phyloP scores from a whole-genome alignment of 2,888 invertebrate genomes.

The Proisotoma minuta region DNA sequence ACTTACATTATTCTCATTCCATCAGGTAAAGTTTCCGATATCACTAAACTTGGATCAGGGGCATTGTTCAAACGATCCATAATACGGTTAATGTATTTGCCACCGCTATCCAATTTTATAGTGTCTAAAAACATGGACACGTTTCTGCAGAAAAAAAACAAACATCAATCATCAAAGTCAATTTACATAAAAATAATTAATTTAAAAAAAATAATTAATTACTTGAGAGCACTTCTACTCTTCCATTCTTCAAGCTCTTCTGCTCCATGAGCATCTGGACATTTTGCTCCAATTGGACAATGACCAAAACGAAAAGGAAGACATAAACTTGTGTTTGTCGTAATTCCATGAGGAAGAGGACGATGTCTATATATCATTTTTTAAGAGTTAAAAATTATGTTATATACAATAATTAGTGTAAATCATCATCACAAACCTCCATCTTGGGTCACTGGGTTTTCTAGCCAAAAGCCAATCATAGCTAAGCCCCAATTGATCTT shows the following conservation, averaged over 20 bases:
- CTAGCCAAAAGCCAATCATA: conserved; percentile 39
- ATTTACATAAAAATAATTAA: conserved; percentile 3
- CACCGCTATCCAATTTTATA: conserved; percentile 32
- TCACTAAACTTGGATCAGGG: conserved; percentile 21
- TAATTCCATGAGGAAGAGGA: conserved; percentile 36
- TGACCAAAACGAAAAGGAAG: conserved; percentile 51
- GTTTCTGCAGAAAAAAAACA: no score
- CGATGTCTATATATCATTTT: conserved; percentile 39
- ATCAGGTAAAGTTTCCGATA: conserved; percentile 29
- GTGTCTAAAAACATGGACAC: conserved; percentile 22
- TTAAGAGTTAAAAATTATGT: background rate
- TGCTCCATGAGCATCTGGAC: conserved; percentile 68
- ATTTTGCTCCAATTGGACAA: conserved; percentile 67
- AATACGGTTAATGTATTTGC: conserved; percentile 29
- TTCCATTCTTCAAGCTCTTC: conserved; percentile 71
- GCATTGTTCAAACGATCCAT: conserved; percentile 24
- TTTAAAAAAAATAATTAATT: conserved; percentile 10
- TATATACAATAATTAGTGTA: background rate
- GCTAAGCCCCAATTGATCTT: conserved; percentile 38
- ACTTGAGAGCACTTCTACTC: conserved; percentile 50
- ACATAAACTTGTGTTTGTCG: conserved; percentile 42
- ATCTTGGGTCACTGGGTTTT: conserved; percentile 35
- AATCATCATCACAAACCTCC: conserved; percentile 34
- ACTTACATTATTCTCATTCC: conserved; percentile 39
- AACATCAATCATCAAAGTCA: no score